Evolutionary conservation across 1,140 invertebrate genomes (phyloP).

Genomic region (Delia radicum): DNA sequence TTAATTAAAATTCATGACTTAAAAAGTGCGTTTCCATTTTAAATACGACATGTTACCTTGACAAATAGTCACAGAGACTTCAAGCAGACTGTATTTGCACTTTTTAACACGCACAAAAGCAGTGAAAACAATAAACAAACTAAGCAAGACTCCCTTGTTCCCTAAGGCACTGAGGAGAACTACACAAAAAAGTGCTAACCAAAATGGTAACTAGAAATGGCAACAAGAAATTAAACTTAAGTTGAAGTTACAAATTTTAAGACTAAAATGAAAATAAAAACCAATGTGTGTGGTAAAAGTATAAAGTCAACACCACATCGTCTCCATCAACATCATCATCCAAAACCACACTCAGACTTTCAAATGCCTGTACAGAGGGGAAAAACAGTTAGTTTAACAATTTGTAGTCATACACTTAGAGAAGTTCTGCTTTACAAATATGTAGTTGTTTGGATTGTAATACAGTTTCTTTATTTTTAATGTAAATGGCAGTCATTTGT

Average conservation of each 20-base stretch:
- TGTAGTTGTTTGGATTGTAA: no score
- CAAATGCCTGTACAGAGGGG: no score
- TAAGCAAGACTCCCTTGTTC: not conserved
- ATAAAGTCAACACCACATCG: no score
- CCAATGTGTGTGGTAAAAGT: not conserved
- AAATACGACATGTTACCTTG: not conserved
- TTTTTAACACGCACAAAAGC: not conserved
- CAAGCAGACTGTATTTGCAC: not conserved
- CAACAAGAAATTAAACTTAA: not conserved
- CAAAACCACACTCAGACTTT: no score
- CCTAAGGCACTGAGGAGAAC: not conserved
- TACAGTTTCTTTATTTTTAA: no score
- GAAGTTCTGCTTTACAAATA: no score
- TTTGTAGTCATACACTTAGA: no score
- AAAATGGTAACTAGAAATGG: not conserved
- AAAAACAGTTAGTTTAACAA: no score
- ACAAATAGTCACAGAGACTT: not conserved
- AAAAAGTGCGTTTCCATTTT: not conserved
- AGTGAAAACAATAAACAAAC: not conserved
- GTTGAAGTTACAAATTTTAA: no score
- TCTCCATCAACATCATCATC: no score
- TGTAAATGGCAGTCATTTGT: no score
- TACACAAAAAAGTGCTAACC: not conserved
- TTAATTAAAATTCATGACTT: slow-evolving; percentile 5
- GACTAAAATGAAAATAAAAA: no score